Evolutionary conservation across 2,888 invertebrate species (phyloP), one percentile per base, ranked within the genome.

Genomic region (Hydrotaea diabolus): DNA sequence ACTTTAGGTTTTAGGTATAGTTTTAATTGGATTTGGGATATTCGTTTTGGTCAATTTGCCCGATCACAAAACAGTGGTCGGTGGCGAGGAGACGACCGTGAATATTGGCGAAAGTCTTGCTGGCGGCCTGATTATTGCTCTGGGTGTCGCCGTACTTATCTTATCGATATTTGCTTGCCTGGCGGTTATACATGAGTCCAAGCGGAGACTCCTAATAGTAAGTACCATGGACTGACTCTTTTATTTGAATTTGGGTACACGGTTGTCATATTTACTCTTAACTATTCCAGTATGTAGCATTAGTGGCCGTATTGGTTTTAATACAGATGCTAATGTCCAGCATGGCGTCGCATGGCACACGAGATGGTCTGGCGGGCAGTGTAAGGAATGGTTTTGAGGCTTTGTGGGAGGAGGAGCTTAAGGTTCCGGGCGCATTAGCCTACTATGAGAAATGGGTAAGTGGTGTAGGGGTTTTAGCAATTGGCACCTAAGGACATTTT

Each of bases 291-390:
- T 91, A 89, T 53, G 80, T 90, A 9, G 77, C 88, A 7, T 83
- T 86, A 1, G 86, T 91, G 73, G 84, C 86, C 7, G 62, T 90
- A 55, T 39, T 91, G 76, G 87, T 91, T 80, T 84, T 91, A 26
- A 82, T 85, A 23, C 89, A 91, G 80, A 85, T 91, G 46, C 85
- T 91, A 62, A 87, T 91, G 86, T 88, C 89, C n/a, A 89, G 90
- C 86, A 91, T 91, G 91, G 88, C 90, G 3, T 89, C 90, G 1
- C 90, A 89, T 19, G 91, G 91, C 74, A 89, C 90, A 2, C 87
- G 89, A 81, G 91, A 91, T 79, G 91, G 91, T 55, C 86, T 91
- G 9, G 88, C 90, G 64, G 91, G 89, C 59, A 90, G 91, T 82
- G 89, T 91, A 8, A 88, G 89, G 21, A 87, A 87, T 17, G 91